Evolutionary conservation across 2,113 vertebrate species (phyloP), one percentile per base, ranked within the genome.

Genomic region (Epinephelus moara): DNA sequence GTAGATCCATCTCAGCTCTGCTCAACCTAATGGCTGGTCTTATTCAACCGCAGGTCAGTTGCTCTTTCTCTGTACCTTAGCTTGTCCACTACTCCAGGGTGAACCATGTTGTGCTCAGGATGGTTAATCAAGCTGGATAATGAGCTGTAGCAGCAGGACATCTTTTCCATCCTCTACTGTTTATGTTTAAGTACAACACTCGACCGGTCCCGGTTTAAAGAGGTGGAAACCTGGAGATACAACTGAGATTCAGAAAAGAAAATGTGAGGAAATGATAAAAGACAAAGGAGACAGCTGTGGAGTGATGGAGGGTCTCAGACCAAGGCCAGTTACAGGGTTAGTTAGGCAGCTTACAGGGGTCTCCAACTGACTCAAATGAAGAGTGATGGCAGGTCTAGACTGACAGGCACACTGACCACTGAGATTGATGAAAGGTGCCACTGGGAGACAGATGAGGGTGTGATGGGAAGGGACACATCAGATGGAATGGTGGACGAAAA

Each of bases 401-500:
- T 70, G 89, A 85, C 60, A 42, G 84, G 52, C 63, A 17, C 56
- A 37, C 49, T 23, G 70, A 77, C 75, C 70, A 61, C 71, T 69
- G 75, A 81, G 73, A 78, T 7, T 82, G 60, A 84, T 87, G 76
- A 81, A 63, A 79, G 70, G 52, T 75, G 76, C 76, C 80, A 70
- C 6, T 19, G 61, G 64, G 40, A 86, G 77, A 87, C 55, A 52
- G 70, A 84, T 72, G 82, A 86, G 60, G 45, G 37, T 27, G 52
- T 23, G 82, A 82, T 75, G 70, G 70, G 67, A 85, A 85, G 10
- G 70, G 76, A 80, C 75, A 57, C 59, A 45, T 85, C 76, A 85
- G 84, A 81, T 87, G 84, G 81, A 82, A 88, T 23, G 60, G n/a
- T n/a, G 66, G 60, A 59, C 18, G 6, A 72, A 81, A 81, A 84